Evolutionary conservation across 2,888 invertebrate species (phyloP).

Genomic region (Orchestes rusci): DNA sequence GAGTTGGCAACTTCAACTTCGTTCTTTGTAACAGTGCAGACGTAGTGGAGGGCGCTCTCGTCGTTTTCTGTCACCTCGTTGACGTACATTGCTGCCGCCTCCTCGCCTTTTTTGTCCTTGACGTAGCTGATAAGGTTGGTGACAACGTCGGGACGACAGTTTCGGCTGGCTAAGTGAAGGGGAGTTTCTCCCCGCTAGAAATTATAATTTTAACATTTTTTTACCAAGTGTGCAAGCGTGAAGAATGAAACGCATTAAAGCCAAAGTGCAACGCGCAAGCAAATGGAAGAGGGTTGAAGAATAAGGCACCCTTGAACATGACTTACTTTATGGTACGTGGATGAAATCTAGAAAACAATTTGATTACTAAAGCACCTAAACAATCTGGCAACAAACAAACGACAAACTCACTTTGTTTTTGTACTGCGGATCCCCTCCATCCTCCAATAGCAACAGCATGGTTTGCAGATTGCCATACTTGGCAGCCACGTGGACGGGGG

Average conservation of each 20-base stretch:
- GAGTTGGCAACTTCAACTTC: constrained; percentile 52
- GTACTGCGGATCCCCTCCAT: constrained; percentile 87
- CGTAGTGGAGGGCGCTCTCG: constrained; percentile 90
- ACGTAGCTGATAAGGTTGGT: constrained; percentile 79
- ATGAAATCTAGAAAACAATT: constrained; percentile 19
- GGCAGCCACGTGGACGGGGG: constrained; percentile 94
- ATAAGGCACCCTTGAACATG: too few relatives aligned
- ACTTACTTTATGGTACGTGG: constrained; percentile 24
- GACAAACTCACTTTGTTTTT: constrained; percentile 61
- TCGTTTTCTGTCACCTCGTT: constrained; percentile 88
- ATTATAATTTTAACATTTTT: neutral
- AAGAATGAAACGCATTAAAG: neutral
- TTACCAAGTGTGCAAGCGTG: neutral
- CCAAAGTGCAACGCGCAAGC: constrained; percentile 8
- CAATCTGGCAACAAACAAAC: too few relatives aligned
- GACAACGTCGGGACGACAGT: constrained; percentile 79
- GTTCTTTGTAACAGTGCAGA: constrained; percentile 80
- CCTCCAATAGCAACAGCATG: constrained; percentile 78
- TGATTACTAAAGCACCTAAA: too few relatives aligned
- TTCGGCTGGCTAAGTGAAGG: constrained; percentile 86
- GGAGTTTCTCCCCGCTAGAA: constrained; percentile 87
- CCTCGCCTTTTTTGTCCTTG: constrained; percentile 65
- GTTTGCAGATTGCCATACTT: constrained; percentile 86
- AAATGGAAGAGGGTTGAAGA: too few relatives aligned
- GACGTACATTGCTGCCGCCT: constrained; percentile 75